A percentile compares a stretch with the other conserved stretches of the same genome.
phyloP scores from a whole-genome alignment of 2,888 invertebrate genomes.

The Papilio elwesi region DNA sequence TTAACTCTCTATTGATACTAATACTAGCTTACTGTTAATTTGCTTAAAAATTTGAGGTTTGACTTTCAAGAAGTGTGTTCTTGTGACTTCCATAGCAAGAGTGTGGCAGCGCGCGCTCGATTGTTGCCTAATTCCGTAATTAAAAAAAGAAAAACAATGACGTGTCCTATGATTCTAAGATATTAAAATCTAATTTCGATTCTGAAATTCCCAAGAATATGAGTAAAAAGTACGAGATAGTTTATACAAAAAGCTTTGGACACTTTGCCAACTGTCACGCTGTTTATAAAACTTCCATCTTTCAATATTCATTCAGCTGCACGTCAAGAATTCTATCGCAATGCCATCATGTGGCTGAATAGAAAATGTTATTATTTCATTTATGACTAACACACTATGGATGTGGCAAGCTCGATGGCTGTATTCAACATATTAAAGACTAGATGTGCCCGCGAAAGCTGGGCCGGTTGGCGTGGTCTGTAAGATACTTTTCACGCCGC shows the following conservation, averaged over 20 bases:
- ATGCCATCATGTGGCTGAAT: conserved; percentile 14
- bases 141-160: neutral
- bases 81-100: too few relatives aligned
- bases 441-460: too few relatives aligned
- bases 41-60: too few relatives aligned
- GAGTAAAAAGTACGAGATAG: neutral
- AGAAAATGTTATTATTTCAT: conserved; percentile 26
- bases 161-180: neutral
- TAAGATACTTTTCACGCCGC: too few relatives aligned
- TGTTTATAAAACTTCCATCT: conserved; percentile 37
- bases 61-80: too few relatives aligned
- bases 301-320: conserved; percentile 29
- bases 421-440: too few relatives aligned
- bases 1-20: too few relatives aligned
- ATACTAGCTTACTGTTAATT: too few relatives aligned
- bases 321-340: conserved; percentile 22
- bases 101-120: too few relatives aligned
- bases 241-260: neutral
- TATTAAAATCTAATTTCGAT: conserved; percentile 6
- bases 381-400: neutral
- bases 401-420: too few relatives aligned
- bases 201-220: neutral
- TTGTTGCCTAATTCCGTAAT: neutral
- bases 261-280: conserved; percentile 28
- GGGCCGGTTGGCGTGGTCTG: too few relatives aligned